Percentiles rank a stretch among this genome's conserved stretches.
Evolutionary conservation across 2,113 vertebrate species (phyloP).

Genomic region (Melanocharis versteri): DNA sequence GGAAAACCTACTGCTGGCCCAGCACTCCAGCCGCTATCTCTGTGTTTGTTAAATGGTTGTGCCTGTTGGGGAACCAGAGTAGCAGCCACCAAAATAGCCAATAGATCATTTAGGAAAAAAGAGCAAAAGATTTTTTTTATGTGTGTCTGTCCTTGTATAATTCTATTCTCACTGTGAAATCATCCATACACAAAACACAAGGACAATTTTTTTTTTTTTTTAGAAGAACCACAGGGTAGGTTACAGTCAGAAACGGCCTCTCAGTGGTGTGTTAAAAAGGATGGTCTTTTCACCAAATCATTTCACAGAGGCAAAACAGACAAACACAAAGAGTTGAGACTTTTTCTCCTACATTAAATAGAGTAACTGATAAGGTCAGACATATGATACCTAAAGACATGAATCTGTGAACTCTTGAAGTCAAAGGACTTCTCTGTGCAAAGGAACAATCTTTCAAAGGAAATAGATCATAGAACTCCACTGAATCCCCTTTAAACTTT

Average conservation of each 20-base stretch:
- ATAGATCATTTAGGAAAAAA: slow-evolving; percentile 71
- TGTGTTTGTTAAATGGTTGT: slow-evolving; percentile 72
- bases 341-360: slow-evolving; percentile 88
- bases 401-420: slow-evolving; percentile 87
- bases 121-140: slow-evolving; percentile 78
- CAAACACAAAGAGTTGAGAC: slow-evolving; percentile 88
- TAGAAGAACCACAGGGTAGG: slow-evolving; percentile 82
- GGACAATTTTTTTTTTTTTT: slow-evolving; percentile 73
- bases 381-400: slow-evolving; percentile 88
- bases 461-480: slow-evolving; percentile 87
- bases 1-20: slow-evolving; percentile 71
- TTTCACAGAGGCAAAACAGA: slow-evolving; percentile 86
- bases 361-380: slow-evolving; percentile 94
- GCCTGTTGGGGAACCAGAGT: slow-evolving; percentile 73
- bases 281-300: slow-evolving; percentile 84
- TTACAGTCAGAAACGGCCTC: slow-evolving; percentile 81
- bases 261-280: slow-evolving; percentile 82
- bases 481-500: slow-evolving; percentile 92
- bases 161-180: slow-evolving; percentile 84
- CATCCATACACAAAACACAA: slow-evolving; percentile 83
- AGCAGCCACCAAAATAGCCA: slow-evolving; percentile 70
- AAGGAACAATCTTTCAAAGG: slow-evolving; percentile 85
- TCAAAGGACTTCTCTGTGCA: slow-evolving; percentile 84
- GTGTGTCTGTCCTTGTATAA: slow-evolving; percentile 79
- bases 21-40: slow-evolving; percentile 67